These are phyloP conservation scores for Telmatherina bonti DNA, from an alignment of 2,797 vertebrate species.

Conservation along the genomic window DNA sequence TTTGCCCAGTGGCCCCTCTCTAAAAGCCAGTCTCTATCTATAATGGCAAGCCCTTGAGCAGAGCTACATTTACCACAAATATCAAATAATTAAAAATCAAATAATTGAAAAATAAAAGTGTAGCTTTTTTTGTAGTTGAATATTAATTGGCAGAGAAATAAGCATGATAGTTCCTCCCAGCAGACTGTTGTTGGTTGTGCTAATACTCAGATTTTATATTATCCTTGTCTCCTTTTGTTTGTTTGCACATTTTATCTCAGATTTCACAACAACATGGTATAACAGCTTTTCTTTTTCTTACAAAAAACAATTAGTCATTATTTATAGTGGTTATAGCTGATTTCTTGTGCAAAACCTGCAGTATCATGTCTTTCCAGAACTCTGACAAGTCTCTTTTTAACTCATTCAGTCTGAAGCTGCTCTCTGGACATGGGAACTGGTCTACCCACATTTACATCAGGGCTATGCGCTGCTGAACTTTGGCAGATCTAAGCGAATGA, in stretches of 20 bases:
- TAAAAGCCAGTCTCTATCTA: constrained; percentile 70
- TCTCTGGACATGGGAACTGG: no score
- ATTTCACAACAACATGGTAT: neutral
- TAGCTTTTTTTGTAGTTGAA: constrained; percentile 30
- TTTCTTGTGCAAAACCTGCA: no score
- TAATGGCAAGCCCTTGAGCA: constrained; percentile 72
- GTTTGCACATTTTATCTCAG: neutral
- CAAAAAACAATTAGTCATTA: no score
- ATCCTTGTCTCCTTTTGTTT: neutral
- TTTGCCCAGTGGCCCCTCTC: constrained; percentile 75
- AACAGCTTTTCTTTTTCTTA: no score
- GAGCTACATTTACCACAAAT: constrained; percentile 69
- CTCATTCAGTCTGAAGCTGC: no score
- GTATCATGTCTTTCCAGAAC: no score
- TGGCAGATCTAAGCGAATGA: no score
- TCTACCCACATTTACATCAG: no score
- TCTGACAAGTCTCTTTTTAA: no score
- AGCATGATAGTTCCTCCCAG: constrained; percentile 16
- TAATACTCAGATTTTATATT: constrained; percentile 20
- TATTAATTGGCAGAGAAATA: constrained; percentile 58
- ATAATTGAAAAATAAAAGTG: constrained; percentile 75
- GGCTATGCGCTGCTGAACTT: no score
- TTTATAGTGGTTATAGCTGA: no score
- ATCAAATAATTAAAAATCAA: constrained; percentile 81
- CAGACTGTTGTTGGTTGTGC: constrained; percentile 1